Evolutionary conservation across 92 coral and sea anemone species (phyloP).

Genomic region (Phymanthus crucifer): DNA sequence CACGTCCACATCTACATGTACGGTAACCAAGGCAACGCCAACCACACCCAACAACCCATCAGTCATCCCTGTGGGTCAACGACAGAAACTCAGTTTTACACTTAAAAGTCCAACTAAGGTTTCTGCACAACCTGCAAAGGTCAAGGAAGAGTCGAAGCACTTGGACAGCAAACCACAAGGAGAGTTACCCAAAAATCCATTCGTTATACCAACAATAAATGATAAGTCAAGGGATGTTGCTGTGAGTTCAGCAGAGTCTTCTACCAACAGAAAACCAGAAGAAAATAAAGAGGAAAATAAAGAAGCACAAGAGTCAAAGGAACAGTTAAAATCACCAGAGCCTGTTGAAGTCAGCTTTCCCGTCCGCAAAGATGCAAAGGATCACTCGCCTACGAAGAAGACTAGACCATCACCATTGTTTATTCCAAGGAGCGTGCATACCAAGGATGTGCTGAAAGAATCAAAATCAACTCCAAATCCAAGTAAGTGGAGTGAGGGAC

Average conservation of each 20-base stretch:
- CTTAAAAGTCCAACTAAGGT: conserved; percentile 29
- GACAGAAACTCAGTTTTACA: conserved; percentile 65
- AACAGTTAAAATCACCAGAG: conserved; percentile 18
- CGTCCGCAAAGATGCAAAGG: conserved; percentile 43
- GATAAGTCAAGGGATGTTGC: conserved; percentile 16
- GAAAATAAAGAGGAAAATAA: neutral
- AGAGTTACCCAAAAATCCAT: neutral
- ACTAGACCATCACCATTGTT: conserved; percentile 77
- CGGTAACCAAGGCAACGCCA: conserved; percentile 44
- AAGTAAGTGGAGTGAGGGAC: neutral
- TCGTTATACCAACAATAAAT: neutral
- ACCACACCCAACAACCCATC: conserved; percentile 30
- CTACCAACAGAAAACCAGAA: neutral
- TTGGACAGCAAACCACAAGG: conserved; percentile 12
- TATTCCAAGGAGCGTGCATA: conserved; percentile 74
- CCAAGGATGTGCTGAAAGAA: conserved; percentile 16
- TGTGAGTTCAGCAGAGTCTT: neutral
- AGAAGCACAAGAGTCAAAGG: neutral
- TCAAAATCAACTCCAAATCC: conserved; percentile 25
- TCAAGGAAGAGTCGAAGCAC: conserved; percentile 23
- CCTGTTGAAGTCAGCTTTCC: conserved; percentile 47
- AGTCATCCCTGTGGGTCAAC: conserved; percentile 43
- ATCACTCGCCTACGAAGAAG: conserved; percentile 65
- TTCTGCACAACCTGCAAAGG: conserved; percentile 21
- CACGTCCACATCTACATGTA: conserved; percentile 54